phyloP scores from a whole-genome alignment of 2,888 invertebrate species.

The Caenorhabditis sp. region DNA sequence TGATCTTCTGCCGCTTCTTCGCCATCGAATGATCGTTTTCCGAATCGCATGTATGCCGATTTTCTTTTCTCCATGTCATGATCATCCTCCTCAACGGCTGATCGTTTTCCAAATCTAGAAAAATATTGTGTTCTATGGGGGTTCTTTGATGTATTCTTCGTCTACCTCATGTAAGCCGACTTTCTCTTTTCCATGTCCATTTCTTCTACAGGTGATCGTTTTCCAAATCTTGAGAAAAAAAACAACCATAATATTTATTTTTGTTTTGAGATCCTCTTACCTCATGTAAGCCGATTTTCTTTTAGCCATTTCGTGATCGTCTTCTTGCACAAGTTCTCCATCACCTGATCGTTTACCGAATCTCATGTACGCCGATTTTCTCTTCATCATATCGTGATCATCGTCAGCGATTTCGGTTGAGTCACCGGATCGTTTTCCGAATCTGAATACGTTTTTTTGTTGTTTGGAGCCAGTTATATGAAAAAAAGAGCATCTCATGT shows the following conservation, averaged over 20 bases:
- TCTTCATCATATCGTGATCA: conserved; percentile 50
- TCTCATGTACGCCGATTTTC: conserved; percentile 61
- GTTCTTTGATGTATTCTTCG: not conserved
- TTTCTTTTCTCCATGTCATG: conserved; percentile 60
- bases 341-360: conserved; percentile 33
- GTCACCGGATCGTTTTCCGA: conserved; percentile 52
- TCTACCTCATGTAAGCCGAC: conserved; percentile 59
- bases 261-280: too few species aligned
- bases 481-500: not conserved
- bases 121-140: not conserved
- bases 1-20: not conserved
- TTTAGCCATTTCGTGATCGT: conserved; percentile 24
- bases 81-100: conserved; percentile 26
- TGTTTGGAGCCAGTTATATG: too few species aligned
- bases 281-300: conserved; percentile 58
- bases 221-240: conserved; percentile 34
- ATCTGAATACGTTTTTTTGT: conserved; percentile 35
- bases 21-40: conserved; percentile 7
- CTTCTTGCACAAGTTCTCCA: conserved; percentile 15
- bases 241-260: conserved; percentile 6
- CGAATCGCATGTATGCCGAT: conserved; percentile 63
- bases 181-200: conserved; percentile 47
- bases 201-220: conserved; percentile 27
- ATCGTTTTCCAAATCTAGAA: conserved; percentile 42
- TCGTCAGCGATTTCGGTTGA: conserved; percentile 39